phyloP scores from a whole-genome alignment of 37 sponge, comb jelly and placozoan species.

The Aphrocallistes beatrix region DNA sequence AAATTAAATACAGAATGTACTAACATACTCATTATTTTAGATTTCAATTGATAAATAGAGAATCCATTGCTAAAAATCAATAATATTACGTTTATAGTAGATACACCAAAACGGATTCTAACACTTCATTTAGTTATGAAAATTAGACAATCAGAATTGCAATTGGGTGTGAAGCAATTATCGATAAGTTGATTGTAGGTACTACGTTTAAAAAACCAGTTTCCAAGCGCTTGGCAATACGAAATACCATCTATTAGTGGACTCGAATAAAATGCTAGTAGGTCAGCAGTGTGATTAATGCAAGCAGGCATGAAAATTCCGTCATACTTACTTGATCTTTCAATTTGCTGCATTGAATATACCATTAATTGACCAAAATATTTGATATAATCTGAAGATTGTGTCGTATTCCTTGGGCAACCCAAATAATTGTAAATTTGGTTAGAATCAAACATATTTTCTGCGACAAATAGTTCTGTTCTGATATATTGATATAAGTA shows the following conservation, averaged over 20 bases:
- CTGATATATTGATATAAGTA: conserved; percentile 22
- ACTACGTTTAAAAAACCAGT: not conserved
- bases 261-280: conserved; percentile 72
- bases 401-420: conserved; percentile 18
- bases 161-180: not conserved
- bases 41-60: too few species aligned
- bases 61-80: too few species aligned
- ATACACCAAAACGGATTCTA: too few species aligned
- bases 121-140: too few species aligned
- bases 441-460: conserved; percentile 31
- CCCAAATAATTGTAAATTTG: conserved; percentile 19
- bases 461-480: conserved; percentile 23
- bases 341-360: not conserved
- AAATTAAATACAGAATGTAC: too few species aligned
- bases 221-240: conserved; percentile 30
- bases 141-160: not conserved
- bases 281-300: conserved; percentile 26
- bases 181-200: not conserved
- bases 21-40: too few species aligned
- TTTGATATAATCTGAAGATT: conserved; percentile 3
- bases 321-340: conserved; percentile 14
- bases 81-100: too few species aligned
- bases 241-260: conserved; percentile 31
- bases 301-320: conserved; percentile 30
- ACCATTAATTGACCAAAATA: conserved; percentile 19